Percentiles rank a stretch among this genome's conserved stretches.
Evolutionary conservation across 2,888 invertebrate genomes (phyloP).

Genomic region (Odontocerum albicorne): DNA sequence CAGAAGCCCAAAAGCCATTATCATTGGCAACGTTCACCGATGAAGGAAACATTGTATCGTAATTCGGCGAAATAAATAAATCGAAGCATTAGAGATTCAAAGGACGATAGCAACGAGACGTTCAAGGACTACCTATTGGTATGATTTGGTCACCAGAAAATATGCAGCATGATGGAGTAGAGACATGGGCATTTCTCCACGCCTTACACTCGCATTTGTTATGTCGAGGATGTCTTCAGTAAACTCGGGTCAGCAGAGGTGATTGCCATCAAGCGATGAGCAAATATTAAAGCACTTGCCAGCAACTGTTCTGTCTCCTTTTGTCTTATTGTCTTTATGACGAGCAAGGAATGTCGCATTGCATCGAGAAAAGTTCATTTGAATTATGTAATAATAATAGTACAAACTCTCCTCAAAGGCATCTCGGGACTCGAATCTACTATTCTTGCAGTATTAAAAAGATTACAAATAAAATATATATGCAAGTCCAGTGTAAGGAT

Average conservation of each 20-base stretch:
- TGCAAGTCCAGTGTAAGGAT: no score
- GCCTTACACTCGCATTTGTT: conserved; percentile 9
- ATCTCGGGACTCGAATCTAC: no score
- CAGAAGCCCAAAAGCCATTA: conserved; percentile 6
- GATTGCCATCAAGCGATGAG: conserved; percentile 1
- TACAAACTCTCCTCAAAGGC: no score
- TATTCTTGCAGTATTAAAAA: no score
- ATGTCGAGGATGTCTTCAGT: conserved; percentile 9
- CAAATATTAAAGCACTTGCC: no score
- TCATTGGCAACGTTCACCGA: conserved; percentile 16
- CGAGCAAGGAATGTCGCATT: no score
- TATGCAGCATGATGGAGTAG: not conserved
- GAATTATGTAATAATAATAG: no score
- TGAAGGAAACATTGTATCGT: conserved; percentile 7
- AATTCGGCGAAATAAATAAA: conserved; percentile 11
- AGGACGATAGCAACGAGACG: conserved; percentile 1
- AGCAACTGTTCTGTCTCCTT: no score
- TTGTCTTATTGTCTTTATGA: no score
- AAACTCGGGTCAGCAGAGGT: conserved; percentile 12
- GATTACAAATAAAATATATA: no score
- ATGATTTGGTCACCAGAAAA: not conserved
- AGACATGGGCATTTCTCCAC: conserved; percentile 10
- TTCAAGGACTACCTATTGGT: not conserved
- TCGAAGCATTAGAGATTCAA: conserved; percentile 10
- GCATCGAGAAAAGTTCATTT: no score